phyloP scores from a whole-genome alignment of 2,113 vertebrate species.

The Motacilla tschutschensis region DNA sequence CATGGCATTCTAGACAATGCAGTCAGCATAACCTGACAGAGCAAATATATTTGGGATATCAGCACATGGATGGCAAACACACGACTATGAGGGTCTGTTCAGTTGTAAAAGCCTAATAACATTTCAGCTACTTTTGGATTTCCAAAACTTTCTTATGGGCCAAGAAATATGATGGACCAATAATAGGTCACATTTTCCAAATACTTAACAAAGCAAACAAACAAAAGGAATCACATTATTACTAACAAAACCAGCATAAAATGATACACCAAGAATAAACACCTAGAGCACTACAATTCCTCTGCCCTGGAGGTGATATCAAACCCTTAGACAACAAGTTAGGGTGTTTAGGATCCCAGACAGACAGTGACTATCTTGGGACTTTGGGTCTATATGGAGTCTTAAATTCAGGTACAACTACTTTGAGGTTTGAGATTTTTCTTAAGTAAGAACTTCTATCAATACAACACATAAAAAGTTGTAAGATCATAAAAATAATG shows the following conservation, averaged over 20 bases:
- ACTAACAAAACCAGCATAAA: background rate
- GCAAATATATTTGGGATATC: background rate
- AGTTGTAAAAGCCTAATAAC: background rate
- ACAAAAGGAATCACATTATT: background rate
- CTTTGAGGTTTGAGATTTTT: background rate
- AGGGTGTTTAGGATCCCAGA: background rate
- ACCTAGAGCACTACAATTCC: background rate
- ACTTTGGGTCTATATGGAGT: background rate
- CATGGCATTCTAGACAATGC: background rate
- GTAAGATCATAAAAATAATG: background rate
- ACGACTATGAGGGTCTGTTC: background rate
- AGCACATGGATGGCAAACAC: background rate
- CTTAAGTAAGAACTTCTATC: background rate
- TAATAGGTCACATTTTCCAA: background rate
- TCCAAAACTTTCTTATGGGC: background rate
- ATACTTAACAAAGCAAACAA: background rate
- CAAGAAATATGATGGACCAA: background rate
- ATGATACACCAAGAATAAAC: background rate
- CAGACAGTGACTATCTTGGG: background rate
- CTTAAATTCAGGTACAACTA: background rate
- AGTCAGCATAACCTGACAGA: background rate
- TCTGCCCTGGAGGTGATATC: background rate
- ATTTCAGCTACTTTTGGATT: background rate
- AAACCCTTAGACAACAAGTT: background rate
- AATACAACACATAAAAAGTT: background rate